Percentiles rank a stretch among this genome's conserved stretches.
Evolutionary conservation across 2,888 invertebrate genomes (phyloP).

Genomic region (Lepeophtheirus nordmannii): DNA sequence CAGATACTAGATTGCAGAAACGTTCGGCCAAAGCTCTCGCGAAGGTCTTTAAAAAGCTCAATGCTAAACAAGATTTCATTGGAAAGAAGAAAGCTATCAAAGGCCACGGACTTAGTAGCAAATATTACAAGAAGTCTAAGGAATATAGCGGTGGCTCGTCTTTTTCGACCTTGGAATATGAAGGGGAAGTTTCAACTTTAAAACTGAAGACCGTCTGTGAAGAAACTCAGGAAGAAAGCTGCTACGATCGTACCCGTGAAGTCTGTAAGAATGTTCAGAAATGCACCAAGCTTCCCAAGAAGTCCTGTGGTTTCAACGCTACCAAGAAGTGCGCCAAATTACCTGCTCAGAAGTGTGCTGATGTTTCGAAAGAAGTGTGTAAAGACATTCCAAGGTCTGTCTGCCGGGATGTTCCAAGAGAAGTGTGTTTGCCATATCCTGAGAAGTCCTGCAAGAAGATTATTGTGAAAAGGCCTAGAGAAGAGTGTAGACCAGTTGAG

Average conservation of each 20-base stretch:
- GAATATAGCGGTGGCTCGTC: background rate
- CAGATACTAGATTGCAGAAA: background rate
- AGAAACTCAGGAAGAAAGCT: background rate
- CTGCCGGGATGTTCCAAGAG: constrained; percentile 13
- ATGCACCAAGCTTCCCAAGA: constrained; percentile 13
- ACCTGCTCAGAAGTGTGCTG: constrained; percentile 9
- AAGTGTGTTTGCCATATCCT: constrained; percentile 7
- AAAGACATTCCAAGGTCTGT: background rate
- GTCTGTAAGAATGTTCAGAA: constrained; percentile 4
- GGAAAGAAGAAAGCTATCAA: background rate
- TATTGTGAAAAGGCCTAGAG: constrained; percentile 8
- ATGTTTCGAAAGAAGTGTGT: background rate
- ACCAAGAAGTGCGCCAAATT: constrained; percentile 8
- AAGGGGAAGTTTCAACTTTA: background rate
- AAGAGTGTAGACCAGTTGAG: constrained; percentile 5
- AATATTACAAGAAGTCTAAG: background rate
- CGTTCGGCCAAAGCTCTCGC: background rate
- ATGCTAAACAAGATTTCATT: background rate
- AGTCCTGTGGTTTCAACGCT: constrained; percentile 12
- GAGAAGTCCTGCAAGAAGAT: constrained; percentile 16
- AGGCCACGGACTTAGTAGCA: background rate
- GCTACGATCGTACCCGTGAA: constrained; percentile 7
- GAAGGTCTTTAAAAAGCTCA: background rate
- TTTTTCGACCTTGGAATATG: no score
- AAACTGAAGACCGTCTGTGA: background rate